A percentile compares a stretch with the other conserved stretches of the same genome.
Conservation (phyloP, 1,140 invertebrate genomes). For the Octopus bimaculoides region DNA sequence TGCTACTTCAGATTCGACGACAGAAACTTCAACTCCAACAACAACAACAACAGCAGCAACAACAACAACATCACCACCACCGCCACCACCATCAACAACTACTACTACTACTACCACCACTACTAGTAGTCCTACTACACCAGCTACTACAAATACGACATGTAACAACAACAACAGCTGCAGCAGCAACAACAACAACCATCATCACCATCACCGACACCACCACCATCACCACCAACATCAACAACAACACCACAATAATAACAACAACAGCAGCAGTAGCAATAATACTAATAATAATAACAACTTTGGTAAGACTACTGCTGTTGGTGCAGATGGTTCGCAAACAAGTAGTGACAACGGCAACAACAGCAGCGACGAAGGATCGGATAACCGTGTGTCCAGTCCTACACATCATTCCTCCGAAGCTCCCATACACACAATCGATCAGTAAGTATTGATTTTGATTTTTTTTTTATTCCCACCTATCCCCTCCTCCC, state of each 20-base stretch:
- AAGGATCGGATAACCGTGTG: no score
- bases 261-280: neutral
- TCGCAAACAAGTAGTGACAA: neutral
- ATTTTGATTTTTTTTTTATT: no score
- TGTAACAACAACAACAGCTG: no score
- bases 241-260: neutral
- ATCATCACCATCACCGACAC: no score
- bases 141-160: no score
- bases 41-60: constrained; percentile 20
- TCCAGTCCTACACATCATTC: neutral
- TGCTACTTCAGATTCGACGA: constrained; percentile 19
- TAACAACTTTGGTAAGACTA: neutral
- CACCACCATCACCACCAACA: no score
- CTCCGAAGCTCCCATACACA: neutral
- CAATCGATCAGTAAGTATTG: neutral
- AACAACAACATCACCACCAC: constrained; percentile 11
- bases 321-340: no score
- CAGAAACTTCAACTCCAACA: constrained; percentile 21
- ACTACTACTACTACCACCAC: no score
- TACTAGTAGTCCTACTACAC: no score
- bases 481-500: no score
- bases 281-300: neutral
- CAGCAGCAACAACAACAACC: no score
- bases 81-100: no score
- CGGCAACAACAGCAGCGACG: neutral